Percentiles rank a stretch among this genome's conserved stretches.
phyloP scores from a whole-genome alignment of 1,140 invertebrate species.

The Aphis gossypii region DNA sequence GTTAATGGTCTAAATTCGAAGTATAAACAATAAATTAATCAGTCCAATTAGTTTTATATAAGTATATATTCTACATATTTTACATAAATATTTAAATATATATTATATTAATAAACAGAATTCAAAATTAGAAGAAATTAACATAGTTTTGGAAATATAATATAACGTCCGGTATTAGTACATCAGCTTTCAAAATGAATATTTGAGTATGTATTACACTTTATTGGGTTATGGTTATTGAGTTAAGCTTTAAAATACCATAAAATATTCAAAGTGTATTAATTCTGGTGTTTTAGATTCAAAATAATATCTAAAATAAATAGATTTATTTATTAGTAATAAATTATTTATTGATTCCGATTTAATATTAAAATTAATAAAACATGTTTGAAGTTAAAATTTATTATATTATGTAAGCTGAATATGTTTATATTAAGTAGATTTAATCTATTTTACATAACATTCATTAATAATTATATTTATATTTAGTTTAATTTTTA shows the following conservation, averaged over 20 bases:
- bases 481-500: too few species aligned
- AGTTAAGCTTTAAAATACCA: conserved; percentile 9
- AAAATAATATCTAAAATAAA: background rate
- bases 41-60: background rate
- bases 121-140: conserved; percentile 2
- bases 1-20: background rate
- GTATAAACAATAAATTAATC: background rate
- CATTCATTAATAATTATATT: too few species aligned
- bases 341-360: background rate
- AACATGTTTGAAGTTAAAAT: background rate
- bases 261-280: background rate
- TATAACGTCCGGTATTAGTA: background rate
- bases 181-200: background rate
- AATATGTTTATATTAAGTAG: background rate
- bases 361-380: background rate
- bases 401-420: background rate
- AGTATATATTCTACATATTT: background rate
- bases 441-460: too few species aligned
- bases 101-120: conserved; percentile 24
- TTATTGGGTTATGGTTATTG: conserved; percentile 18
- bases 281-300: background rate
- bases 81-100: background rate
- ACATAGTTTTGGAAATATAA: background rate
- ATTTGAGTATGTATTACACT: conserved; percentile 15
- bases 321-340: background rate